Evolutionary conservation across 2,888 invertebrate genomes (phyloP).

Genomic region (Sphecodes monilicornis): DNA sequence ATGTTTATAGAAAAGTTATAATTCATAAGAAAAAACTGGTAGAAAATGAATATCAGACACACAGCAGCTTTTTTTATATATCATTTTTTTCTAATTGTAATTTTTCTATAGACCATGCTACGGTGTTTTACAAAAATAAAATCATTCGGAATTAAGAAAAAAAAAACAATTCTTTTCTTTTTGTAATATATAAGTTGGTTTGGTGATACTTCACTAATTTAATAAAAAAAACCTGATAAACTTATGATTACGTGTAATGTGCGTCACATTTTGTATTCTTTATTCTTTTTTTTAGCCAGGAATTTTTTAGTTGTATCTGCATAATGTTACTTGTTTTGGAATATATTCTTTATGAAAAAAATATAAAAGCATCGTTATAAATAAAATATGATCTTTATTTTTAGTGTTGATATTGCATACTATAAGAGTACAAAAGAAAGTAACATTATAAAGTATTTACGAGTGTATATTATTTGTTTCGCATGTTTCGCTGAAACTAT

Average conservation of each 20-base stretch:
- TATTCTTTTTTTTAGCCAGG: constrained; percentile 36
- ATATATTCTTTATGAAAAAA: constrained; percentile 59
- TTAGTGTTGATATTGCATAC: constrained; percentile 19
- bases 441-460: constrained; percentile 6
- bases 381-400: constrained; percentile 48
- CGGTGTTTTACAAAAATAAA: constrained; percentile 69
- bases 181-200: constrained; percentile 54
- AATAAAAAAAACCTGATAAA: constrained; percentile 55
- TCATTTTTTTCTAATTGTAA: constrained; percentile 61
- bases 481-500: constrained; percentile 6
- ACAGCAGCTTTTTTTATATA: constrained; percentile 49
- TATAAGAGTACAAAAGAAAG: constrained; percentile 21
- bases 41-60: constrained; percentile 45
- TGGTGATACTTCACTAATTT: constrained; percentile 52
- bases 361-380: constrained; percentile 53
- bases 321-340: constrained; percentile 55
- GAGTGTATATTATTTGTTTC: constrained; percentile 15
- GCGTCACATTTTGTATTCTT: constrained; percentile 49
- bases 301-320: constrained; percentile 29
- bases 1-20: constrained; percentile 73
- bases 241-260: constrained; percentile 40
- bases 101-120: constrained; percentile 71
- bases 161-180: constrained; percentile 54
- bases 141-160: constrained; percentile 64
- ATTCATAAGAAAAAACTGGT: constrained; percentile 58